phyloP scores from a whole-genome alignment of 2,888 invertebrate genomes.

The Aphidoletes aphidimyza region DNA sequence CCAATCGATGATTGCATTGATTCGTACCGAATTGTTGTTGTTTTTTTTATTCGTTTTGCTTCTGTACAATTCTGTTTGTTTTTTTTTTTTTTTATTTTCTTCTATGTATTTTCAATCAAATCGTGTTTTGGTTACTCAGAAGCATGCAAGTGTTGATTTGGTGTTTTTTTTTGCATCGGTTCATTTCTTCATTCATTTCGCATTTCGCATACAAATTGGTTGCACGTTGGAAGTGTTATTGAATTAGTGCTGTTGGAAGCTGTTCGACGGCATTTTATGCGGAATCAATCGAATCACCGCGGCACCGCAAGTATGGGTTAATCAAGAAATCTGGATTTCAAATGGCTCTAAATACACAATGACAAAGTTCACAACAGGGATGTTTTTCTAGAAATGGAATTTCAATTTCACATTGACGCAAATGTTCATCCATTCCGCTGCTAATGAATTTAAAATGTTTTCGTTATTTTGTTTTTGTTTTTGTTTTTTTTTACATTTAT shows the following conservation, averaged over 20 bases:
- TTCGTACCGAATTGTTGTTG: neutral
- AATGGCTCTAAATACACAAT: neutral
- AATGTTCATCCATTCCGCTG: neutral
- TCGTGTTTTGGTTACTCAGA: neutral
- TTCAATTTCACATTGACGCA: neutral
- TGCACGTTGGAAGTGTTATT: too few species aligned
- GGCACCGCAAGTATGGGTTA: too few species aligned
- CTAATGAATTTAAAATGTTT: too few species aligned
- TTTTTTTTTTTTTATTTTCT: neutral
- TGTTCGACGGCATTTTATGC: too few species aligned
- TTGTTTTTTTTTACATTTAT: neutral
- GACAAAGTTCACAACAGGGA: conserved; percentile 1
- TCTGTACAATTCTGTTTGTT: neutral
- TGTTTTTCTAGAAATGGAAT: neutral
- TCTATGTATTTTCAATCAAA: neutral
- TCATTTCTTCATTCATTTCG: too few species aligned
- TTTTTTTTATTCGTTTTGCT: neutral
- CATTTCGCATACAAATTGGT: too few species aligned
- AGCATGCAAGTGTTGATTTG: too few species aligned
- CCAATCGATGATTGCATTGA: neutral
- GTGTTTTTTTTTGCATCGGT: too few species aligned
- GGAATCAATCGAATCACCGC: too few species aligned
- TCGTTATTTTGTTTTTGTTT: neutral
- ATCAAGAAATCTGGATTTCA: conserved; percentile 1
- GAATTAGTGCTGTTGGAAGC: too few species aligned